A percentile compares a stretch with the other conserved stretches of the same genome.
phyloP scores from a whole-genome alignment of 2,113 vertebrate genomes.

The Myrmecophaga tridactyla region DNA sequence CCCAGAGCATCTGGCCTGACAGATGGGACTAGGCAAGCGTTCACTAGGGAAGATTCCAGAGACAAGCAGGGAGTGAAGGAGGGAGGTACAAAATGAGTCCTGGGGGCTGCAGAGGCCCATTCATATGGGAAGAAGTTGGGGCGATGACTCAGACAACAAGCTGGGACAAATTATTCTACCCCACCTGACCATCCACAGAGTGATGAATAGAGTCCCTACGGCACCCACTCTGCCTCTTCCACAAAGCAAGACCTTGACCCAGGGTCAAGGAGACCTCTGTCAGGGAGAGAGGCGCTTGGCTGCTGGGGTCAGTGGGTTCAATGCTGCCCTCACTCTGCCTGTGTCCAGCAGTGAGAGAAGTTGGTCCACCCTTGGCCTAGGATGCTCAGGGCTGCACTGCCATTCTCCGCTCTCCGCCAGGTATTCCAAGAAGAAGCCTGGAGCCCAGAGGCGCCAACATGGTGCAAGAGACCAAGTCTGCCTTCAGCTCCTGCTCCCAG shows the following conservation, averaged over 20 bases:
- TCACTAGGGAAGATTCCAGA: neutral
- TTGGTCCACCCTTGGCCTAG: rapidly evolving
- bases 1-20: too few species aligned
- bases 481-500: neutral
- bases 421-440: neutral
- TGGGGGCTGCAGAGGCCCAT: neutral
- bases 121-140: neutral
- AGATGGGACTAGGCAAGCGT: neutral
- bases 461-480: neutral
- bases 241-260: neutral
- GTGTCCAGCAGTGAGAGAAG: neutral
- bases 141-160: neutral
- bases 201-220: neutral
- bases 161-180: neutral
- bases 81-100: neutral
- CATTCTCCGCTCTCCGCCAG: too few species aligned
- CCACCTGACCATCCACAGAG: neutral
- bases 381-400: neutral
- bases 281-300: neutral
- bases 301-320: neutral
- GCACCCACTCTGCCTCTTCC: neutral
- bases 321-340: neutral
- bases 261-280: neutral
- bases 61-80: neutral
- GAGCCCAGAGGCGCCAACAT: neutral